Evolutionary conservation across 2,113 vertebrate genomes (phyloP).

Genomic region (Pollimyrus isidori): DNA sequence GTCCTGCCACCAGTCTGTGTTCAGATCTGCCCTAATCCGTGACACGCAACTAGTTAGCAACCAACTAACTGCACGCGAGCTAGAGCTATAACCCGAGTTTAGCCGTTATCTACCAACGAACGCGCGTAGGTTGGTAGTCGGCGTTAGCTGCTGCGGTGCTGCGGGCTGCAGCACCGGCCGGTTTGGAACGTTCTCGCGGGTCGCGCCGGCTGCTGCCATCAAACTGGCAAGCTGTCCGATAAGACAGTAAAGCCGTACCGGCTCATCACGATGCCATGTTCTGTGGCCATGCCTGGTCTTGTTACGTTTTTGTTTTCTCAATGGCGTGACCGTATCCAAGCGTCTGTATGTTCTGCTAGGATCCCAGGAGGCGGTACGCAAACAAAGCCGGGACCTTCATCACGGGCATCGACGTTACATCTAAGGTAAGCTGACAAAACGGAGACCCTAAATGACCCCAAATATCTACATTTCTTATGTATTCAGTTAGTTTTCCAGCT

Average conservation of each 20-base stretch:
- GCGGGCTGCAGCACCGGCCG: neutral
- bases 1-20: neutral
- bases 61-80: neutral
- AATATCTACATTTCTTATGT: neutral
- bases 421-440: conserved; percentile 66
- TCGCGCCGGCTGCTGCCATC: neutral
- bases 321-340: neutral
- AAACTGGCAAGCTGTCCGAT: neutral
- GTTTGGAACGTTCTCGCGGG: neutral
- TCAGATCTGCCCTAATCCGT: neutral
- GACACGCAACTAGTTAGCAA: neutral
- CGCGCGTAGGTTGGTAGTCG: neutral
- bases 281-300: neutral
- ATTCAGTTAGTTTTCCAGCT: neutral
- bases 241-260: too few relatives aligned
- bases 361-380: conserved; percentile 84
- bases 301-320: neutral
- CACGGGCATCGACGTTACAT: conserved; percentile 95
- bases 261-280: neutral
- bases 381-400: conserved; percentile 97
- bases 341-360: conserved; percentile 56
- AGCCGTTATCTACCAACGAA: neutral
- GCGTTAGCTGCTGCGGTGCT: neutral
- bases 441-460: neutral
- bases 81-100: neutral